phyloP scores from a whole-genome alignment of 2,888 invertebrate species.

The Hoplodrina ambigua region DNA sequence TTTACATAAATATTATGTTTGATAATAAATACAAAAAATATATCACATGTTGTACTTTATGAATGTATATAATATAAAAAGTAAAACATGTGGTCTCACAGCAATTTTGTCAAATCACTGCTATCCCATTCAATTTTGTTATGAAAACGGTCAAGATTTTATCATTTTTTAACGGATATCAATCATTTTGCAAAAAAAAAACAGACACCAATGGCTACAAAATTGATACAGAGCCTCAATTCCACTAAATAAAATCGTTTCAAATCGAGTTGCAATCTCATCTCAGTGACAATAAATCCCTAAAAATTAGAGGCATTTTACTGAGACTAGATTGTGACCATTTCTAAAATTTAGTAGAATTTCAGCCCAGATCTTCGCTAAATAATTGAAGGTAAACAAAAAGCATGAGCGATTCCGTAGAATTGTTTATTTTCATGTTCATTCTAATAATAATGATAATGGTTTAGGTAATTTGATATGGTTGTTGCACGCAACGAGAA shows the following conservation, averaged over 20 bases:
- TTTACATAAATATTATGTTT: too few species aligned
- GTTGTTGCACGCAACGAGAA: constrained; percentile 31
- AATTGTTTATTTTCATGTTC: constrained; percentile 29
- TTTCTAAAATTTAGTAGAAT: too few species aligned
- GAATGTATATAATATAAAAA: too few species aligned
- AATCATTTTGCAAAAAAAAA: neutral
- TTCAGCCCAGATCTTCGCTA: too few species aligned
- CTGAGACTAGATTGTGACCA: too few species aligned
- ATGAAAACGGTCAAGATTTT: neutral
- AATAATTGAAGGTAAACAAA: constrained; percentile 19
- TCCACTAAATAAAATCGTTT: too few species aligned
- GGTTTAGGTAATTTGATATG: constrained; percentile 21
- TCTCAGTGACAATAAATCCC: too few species aligned
- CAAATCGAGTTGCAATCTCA: too few species aligned
- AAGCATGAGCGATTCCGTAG: constrained; percentile 1
- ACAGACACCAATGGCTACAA: too few species aligned
- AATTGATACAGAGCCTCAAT: neutral
- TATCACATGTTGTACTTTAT: too few species aligned
- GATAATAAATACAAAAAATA: too few species aligned
- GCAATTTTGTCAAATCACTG: neutral
- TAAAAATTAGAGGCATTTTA: too few species aligned
- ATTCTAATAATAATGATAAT: constrained; percentile 25
- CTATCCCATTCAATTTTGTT: neutral
- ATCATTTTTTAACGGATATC: neutral
- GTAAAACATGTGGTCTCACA: neutral